Evolutionary conservation across 2,888 invertebrate genomes (phyloP).

Genomic region (Crocallis elinguaria): DNA sequence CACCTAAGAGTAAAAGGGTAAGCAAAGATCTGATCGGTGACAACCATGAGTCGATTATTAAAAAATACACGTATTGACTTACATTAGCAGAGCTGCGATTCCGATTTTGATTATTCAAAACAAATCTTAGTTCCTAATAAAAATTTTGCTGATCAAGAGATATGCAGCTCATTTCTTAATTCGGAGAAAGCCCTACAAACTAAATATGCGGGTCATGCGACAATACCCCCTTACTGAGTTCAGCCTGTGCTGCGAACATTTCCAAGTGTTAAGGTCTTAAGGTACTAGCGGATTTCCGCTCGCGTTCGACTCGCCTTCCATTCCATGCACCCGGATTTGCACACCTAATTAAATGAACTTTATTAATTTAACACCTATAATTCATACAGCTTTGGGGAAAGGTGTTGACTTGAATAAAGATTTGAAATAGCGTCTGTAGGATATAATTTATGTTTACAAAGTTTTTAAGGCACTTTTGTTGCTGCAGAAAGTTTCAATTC

Average conservation of each 20-base stretch:
- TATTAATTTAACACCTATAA: conserved; percentile 47
- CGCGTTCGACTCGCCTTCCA: conserved; percentile 46
- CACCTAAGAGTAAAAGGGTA: no score
- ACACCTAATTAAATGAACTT: conserved; percentile 63
- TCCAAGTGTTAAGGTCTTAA: conserved; percentile 56
- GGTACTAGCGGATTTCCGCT: conserved; percentile 55
- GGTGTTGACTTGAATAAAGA: conserved; percentile 22
- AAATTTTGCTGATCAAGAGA: no score
- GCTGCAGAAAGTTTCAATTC: neutral
- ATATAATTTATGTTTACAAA: conserved; percentile 9
- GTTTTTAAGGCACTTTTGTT: conserved; percentile 9
- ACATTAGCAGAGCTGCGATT: no score
- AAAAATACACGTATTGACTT: no score
- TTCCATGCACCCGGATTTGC: conserved; percentile 58
- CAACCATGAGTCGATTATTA: no score
- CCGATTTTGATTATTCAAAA: no score
- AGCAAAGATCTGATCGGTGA: no score
- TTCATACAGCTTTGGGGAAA: conserved; percentile 27
- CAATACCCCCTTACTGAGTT: conserved; percentile 11
- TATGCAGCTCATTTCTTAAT: no score
- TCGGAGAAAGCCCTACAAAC: neutral
- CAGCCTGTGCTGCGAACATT: conserved; percentile 26
- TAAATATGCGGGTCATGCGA: neutral
- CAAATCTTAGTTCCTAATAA: no score
- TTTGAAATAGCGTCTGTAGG: conserved; percentile 4